phyloP scores from a whole-genome alignment of 1,140 invertebrate species.

The Brachystomella parvula region DNA sequence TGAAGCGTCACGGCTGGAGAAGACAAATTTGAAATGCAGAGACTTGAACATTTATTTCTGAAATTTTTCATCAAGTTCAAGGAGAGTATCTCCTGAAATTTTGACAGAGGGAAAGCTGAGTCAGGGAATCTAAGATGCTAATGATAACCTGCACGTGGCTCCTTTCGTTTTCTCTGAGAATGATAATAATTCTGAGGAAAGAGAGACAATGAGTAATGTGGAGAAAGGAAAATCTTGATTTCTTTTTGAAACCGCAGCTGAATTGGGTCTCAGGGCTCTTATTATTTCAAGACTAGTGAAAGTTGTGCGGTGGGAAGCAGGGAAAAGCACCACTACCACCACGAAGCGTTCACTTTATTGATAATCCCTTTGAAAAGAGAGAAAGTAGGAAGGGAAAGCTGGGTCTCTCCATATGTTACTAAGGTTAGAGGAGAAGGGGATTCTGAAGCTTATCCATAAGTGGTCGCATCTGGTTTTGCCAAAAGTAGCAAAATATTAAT shows the following conservation, averaged over 20 bases:
- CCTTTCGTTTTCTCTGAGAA: no score
- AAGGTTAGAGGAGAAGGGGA: neutral
- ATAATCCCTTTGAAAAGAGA: conserved; percentile 20
- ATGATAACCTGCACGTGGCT: no score
- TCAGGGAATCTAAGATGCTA: no score
- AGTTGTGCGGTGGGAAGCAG: neutral
- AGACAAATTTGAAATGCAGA: no score
- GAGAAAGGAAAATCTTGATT: neutral
- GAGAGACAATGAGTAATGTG: neutral
- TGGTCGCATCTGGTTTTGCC: conserved; percentile 29
- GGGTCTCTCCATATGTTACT: neutral
- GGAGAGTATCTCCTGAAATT: no score
- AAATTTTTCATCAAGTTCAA: no score
- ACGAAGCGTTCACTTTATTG: conserved; percentile 21
- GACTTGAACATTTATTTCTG: no score
- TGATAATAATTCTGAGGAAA: no score
- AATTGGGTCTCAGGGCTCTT: conserved; percentile 29
- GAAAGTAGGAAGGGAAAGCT: neutral
- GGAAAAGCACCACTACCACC: neutral
- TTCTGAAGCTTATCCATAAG: conserved; percentile 25
- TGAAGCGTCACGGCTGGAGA: no score
- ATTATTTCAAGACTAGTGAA: conserved; percentile 2
- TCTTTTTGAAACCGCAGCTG: conserved; percentile 34
- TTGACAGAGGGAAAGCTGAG: no score
- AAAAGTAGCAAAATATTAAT: conserved; percentile 36